phyloP scores from a whole-genome alignment of 2,113 vertebrate species.

The Mustela lutreola region DNA sequence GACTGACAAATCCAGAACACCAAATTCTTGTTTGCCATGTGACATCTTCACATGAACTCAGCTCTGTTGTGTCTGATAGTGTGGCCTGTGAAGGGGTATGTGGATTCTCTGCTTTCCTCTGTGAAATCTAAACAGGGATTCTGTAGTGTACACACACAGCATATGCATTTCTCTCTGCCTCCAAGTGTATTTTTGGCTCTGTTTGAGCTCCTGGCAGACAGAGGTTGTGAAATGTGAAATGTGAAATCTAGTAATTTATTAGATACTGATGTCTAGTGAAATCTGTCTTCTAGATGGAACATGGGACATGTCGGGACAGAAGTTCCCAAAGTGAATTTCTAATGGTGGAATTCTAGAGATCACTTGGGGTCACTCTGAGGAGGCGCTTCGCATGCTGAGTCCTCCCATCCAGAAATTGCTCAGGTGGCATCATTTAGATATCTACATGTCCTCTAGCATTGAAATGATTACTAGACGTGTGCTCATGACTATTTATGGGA shows the following conservation, averaged over 20 bases:
- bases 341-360: neutral
- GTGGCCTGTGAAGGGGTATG: neutral
- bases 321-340: too few relatives aligned
- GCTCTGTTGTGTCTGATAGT: neutral
- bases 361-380: too few relatives aligned
- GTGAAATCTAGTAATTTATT: neutral
- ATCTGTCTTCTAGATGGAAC: neutral
- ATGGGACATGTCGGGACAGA: rapidly evolving
- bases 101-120: neutral
- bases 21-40: neutral
- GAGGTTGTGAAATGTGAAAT: neutral
- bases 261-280: neutral
- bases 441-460: neutral
- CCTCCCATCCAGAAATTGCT: neutral
- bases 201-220: neutral
- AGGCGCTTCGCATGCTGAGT: neutral
- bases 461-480: neutral
- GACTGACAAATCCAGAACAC: neutral
- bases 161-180: neutral
- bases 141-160: too few relatives aligned
- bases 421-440: neutral
- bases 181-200: neutral
- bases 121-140: neutral
- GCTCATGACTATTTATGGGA: neutral
- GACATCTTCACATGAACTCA: too few relatives aligned